Conservation (phyloP, 2,113 vertebrate species). For the Epinephelus moara region DNA sequence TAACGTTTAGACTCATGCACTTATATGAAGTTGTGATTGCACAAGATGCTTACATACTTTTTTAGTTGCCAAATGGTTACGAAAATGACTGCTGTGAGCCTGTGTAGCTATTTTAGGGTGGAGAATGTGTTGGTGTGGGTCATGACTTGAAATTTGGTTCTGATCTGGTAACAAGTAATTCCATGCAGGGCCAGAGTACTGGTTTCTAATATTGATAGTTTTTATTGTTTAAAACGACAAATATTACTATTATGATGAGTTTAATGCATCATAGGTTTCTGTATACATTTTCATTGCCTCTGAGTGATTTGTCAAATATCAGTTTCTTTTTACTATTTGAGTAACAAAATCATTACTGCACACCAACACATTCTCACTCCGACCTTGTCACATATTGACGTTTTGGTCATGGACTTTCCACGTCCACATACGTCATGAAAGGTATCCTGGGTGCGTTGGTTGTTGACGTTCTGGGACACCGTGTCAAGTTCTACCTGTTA, state of each 20-base stretch:
- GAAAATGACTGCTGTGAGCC: background rate
- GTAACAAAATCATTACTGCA: background rate
- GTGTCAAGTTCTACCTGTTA: no score
- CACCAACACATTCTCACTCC: no score
- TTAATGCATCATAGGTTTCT: background rate
- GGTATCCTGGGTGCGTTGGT: no score
- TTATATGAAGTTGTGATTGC: no score
- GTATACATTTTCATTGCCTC: background rate
- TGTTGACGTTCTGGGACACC: no score
- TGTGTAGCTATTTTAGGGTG: background rate
- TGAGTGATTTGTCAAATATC: background rate
- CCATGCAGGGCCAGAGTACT: background rate
- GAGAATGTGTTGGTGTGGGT: background rate
- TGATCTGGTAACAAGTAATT: background rate
- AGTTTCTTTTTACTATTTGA: background rate
- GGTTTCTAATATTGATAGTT: background rate
- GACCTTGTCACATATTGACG: no score
- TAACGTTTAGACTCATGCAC: conserved; percentile 5
- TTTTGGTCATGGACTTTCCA: no score
- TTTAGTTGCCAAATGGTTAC: background rate
- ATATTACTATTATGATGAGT: background rate
- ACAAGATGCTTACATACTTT: no score
- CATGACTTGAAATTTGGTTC: background rate
- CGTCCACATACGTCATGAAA: no score
- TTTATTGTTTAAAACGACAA: background rate